Evolutionary conservation across 2,113 vertebrate species (phyloP).

Genomic region (Cyanoderma ruficeps): DNA sequence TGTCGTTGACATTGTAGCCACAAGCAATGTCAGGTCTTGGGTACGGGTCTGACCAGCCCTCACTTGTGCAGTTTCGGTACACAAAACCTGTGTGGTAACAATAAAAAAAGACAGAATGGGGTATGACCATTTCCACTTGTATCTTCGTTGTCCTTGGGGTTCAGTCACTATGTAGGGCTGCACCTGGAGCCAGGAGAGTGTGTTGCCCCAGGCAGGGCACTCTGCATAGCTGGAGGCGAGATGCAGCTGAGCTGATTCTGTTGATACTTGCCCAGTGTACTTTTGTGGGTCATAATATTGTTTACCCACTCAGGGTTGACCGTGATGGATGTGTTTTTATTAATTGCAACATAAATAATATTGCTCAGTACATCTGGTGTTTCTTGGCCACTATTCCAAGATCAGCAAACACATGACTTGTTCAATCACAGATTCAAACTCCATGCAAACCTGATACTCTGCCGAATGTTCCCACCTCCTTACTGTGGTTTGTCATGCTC

Average conservation of each 20-base stretch:
- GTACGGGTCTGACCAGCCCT: conserved; percentile 85
- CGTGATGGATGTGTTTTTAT: conserved; percentile 57
- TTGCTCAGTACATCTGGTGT: conserved; percentile 47
- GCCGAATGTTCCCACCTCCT: neutral
- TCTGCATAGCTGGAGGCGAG: conserved; percentile 30
- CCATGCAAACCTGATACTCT: neutral
- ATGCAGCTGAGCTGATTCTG: conserved; percentile 1
- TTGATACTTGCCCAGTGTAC: conserved; percentile 40
- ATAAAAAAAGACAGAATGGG: neutral
- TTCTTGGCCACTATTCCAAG: conserved; percentile 51
- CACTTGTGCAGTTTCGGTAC: conserved; percentile 83
- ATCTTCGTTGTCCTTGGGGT: neutral
- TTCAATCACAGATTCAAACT: neutral
- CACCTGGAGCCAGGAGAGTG: neutral
- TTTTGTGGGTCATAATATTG: conserved; percentile 23
- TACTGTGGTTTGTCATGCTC: neutral
- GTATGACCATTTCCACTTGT: neutral
- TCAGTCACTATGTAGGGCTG: neutral
- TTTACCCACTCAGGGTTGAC: conserved; percentile 22
- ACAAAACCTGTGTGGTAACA: conserved; percentile 75
- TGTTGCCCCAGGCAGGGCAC: neutral
- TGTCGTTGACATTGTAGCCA: conserved; percentile 79
- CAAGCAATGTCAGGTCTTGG: conserved; percentile 83
- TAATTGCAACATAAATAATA: conserved; percentile 59
- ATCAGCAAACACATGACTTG: conserved; percentile 46